A percentile compares a stretch with the other conserved stretches of the same genome.
Evolutionary conservation across 2,888 invertebrate species (phyloP).

Genomic region (Andrena bicolor): DNA sequence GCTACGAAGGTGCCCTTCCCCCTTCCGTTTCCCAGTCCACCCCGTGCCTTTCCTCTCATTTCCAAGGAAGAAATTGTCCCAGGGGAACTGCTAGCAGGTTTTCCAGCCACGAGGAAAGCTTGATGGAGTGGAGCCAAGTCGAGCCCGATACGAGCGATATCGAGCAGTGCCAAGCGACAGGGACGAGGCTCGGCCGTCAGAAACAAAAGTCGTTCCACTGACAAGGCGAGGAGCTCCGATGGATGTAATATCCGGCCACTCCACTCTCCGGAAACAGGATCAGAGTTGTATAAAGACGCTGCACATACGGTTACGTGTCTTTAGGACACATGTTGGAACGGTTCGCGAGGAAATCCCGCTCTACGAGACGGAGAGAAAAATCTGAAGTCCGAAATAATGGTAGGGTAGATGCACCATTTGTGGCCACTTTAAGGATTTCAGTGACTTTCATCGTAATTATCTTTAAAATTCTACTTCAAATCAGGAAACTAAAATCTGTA

Average conservation of each 20-base stretch:
- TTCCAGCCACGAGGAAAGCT: constrained; percentile 36
- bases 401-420: no score
- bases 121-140: constrained; percentile 60
- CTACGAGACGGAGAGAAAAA: no score
- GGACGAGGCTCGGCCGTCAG: constrained; percentile 69
- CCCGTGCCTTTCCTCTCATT: constrained; percentile 1
- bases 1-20: constrained; percentile 20
- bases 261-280: constrained; percentile 27
- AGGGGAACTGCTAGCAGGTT: constrained; percentile 17
- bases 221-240: constrained; percentile 67
- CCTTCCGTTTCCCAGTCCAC: background rate
- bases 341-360: no score
- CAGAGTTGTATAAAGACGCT: constrained; percentile 51
- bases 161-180: constrained; percentile 43
- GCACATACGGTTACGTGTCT: background rate
- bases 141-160: constrained; percentile 21
- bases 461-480: no score
- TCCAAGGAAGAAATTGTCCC: constrained; percentile 27
- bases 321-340: no score
- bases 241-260: constrained; percentile 75
- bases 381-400: no score
- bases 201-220: constrained; percentile 78
- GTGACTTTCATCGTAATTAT: no score
- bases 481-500: no score
- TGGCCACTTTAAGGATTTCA: no score